phyloP scores from a whole-genome alignment of 2,113 vertebrate genomes.

The Pangasianodon hypophthalmus region DNA sequence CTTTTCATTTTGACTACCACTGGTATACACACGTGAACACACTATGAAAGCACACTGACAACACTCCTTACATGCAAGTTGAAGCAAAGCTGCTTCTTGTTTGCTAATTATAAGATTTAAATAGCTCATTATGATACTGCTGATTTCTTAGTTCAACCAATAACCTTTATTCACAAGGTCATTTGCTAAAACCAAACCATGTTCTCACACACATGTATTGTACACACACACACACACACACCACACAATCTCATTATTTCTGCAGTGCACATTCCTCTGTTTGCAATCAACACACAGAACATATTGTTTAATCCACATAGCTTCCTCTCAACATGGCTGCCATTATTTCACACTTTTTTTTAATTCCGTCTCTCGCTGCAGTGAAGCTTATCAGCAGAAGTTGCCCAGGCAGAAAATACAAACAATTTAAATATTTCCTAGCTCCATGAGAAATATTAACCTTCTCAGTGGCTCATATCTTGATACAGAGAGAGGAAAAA shows the following conservation, averaged over 20 bases:
- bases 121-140: neutral
- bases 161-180: neutral
- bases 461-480: neutral
- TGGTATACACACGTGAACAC: neutral
- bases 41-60: neutral
- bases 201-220: neutral
- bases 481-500: neutral
- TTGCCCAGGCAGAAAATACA: constrained; percentile 11
- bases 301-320: constrained; percentile 12
- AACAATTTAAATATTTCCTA: constrained; percentile 28
- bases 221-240: neutral
- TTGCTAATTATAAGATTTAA: neutral
- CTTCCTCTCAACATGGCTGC: neutral
- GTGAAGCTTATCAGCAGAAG: constrained; percentile 12
- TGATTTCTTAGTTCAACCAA: neutral
- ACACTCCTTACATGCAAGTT: neutral
- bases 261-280: neutral
- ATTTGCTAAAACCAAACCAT: neutral
- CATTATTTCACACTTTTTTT: neutral
- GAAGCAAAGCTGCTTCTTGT: neutral
- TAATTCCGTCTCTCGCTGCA: constrained; percentile 5
- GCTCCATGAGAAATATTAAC: neutral
- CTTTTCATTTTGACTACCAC: neutral
- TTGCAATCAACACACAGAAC: constrained; percentile 5
- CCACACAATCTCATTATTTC: neutral